Evolutionary conservation across 2,888 invertebrate species (phyloP).

Genomic region (Aporophyla nigra): DNA sequence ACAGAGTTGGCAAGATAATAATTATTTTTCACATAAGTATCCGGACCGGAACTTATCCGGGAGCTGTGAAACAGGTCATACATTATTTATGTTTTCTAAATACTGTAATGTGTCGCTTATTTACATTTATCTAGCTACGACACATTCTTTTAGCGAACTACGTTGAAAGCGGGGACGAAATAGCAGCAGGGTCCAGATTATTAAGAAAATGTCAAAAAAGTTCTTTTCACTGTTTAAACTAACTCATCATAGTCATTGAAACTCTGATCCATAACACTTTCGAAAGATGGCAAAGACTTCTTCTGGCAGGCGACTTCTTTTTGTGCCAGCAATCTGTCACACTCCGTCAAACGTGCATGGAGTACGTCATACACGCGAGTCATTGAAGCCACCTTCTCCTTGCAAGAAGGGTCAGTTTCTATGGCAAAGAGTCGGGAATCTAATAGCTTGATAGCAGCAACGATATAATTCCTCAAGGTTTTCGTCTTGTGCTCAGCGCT

Average conservation of each 20-base stretch:
- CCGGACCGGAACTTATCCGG: neutral
- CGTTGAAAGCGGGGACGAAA: slow-evolving; percentile 57
- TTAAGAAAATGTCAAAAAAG: slow-evolving; percentile 17
- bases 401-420: slow-evolving; percentile 88
- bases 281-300: slow-evolving; percentile 75
- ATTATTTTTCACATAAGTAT: neutral
- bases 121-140: slow-evolving; percentile 47
- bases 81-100: slow-evolving; percentile 1
- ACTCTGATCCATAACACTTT: slow-evolving; percentile 83
- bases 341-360: slow-evolving; percentile 86
- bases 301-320: slow-evolving; percentile 78
- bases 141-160: slow-evolving; percentile 33
- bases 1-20: neutral
- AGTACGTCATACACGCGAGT: slow-evolving; percentile 87
- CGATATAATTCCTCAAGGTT: slow-evolving; percentile 88
- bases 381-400: slow-evolving; percentile 89
- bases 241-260: slow-evolving; percentile 84
- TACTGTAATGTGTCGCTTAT: slow-evolving; percentile 33
- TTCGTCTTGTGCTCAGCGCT: slow-evolving; percentile 88
- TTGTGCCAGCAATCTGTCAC: slow-evolving; percentile 84
- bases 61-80: neutral
- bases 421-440: slow-evolving; percentile 89
- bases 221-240: slow-evolving; percentile 70
- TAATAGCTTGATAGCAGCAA: slow-evolving; percentile 88
- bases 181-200: slow-evolving; percentile 45